Evolutionary conservation across 2,113 vertebrate genomes (phyloP).

Genomic region (Bolborhynchus lineola): DNA sequence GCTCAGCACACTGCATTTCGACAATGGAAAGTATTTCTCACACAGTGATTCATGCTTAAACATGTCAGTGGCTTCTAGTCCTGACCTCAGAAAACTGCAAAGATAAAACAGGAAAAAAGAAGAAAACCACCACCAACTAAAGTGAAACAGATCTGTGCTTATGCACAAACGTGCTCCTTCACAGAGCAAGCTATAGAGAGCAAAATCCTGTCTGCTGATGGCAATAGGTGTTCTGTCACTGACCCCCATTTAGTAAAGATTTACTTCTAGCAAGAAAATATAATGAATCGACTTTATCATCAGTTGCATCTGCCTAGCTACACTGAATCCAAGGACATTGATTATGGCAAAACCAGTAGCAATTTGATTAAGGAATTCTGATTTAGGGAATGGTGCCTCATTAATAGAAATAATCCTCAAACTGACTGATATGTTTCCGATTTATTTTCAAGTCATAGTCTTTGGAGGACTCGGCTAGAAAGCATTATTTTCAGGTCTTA

Average conservation of each 20-base stretch:
- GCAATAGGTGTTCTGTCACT: background rate
- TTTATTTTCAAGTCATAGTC: background rate
- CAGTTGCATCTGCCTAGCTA: background rate
- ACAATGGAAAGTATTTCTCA: background rate
- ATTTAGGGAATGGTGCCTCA: background rate
- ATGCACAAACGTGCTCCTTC: background rate
- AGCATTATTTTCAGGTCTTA: background rate
- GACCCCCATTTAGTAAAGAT: background rate
- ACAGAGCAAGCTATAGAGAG: background rate
- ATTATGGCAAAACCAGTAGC: background rate
- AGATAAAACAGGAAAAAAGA: background rate
- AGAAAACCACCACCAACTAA: background rate
- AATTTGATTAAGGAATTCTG: background rate
- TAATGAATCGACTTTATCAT: background rate
- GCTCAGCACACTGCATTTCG: background rate
- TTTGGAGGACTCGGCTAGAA: background rate
- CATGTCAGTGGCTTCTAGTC: background rate
- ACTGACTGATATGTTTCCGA: background rate
- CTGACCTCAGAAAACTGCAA: background rate
- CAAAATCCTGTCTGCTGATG: background rate
- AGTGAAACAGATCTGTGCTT: background rate
- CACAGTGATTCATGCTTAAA: background rate
- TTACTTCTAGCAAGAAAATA: background rate
- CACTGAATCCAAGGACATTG: background rate
- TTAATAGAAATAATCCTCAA: background rate